A percentile compares a stretch with the other conserved stretches of the same genome.
These are phyloP conservation scores for Coelopa pilipes DNA, from an alignment of 2,888 invertebrate species.

Conservation along the genomic window DNA sequence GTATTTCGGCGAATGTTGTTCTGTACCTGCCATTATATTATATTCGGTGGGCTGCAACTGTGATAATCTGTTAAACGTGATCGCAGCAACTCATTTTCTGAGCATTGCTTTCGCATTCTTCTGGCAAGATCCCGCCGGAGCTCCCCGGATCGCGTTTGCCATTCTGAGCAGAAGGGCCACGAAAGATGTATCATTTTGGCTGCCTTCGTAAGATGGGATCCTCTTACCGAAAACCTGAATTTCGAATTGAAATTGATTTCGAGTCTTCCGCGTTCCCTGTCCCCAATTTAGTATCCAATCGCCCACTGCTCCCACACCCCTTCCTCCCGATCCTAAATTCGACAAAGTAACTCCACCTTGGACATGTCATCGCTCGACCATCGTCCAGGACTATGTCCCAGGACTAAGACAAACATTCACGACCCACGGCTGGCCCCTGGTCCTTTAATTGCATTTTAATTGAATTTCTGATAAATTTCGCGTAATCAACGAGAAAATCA, in stretches of 20 bases:
- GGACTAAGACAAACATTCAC: conserved; percentile 10
- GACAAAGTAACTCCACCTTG: too few species aligned
- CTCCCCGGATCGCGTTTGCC: background rate
- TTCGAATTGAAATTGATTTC: too few species aligned
- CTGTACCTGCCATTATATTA: too few species aligned
- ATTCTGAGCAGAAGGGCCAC: too few species aligned
- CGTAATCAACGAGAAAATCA: conserved; percentile 31
- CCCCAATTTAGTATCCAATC: too few species aligned
- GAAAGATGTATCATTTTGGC: background rate
- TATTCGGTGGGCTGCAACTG: conserved; percentile 2
- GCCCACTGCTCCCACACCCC: too few species aligned
- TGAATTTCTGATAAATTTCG: conserved; percentile 36
- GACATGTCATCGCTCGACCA: background rate
- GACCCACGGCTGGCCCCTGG: too few species aligned
- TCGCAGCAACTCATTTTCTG: conserved; percentile 2
- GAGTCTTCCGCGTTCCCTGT: too few species aligned
- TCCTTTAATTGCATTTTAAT: conserved; percentile 37
- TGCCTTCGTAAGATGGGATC: background rate
- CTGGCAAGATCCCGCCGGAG: too few species aligned
- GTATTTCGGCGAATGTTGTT: background rate
- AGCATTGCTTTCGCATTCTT: background rate
- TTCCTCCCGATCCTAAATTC: too few species aligned
- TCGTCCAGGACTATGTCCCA: background rate
- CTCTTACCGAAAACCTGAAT: background rate
- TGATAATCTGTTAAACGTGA: conserved; percentile 15